A percentile compares a stretch with the other conserved stretches of the same genome.
Evolutionary conservation across 2,888 invertebrate species (phyloP).

Genomic region (Heliconius ismenius): DNA sequence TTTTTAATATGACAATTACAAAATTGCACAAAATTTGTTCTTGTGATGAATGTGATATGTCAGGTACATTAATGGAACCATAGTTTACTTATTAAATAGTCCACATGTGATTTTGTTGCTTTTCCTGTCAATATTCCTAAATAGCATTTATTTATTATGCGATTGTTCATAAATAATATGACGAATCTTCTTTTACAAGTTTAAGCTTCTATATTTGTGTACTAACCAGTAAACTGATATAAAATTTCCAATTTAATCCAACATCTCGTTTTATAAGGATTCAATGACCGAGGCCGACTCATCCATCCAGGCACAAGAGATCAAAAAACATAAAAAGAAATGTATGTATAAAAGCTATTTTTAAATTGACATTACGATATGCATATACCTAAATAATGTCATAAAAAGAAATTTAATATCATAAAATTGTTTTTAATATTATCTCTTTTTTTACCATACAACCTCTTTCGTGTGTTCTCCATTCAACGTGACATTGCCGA

Average conservation of each 20-base stretch:
- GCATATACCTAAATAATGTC: no score
- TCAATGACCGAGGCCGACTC: conserved; percentile 51
- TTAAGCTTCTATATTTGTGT: neutral
- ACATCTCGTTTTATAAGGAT: conserved; percentile 39
- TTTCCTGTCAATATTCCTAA: neutral
- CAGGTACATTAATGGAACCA: conserved; percentile 53
- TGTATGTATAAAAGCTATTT: conserved; percentile 50
- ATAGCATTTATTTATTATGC: neutral
- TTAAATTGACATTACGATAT: neutral
- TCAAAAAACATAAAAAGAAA: conserved; percentile 63
- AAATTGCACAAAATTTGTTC: conserved; percentile 50
- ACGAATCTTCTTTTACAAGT: neutral
- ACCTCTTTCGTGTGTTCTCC: no score
- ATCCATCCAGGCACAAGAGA: conserved; percentile 59
- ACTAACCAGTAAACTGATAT: neutral
- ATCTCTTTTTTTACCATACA: no score
- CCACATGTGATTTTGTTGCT: neutral
- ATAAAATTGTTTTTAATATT: no score
- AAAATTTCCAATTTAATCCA: neutral
- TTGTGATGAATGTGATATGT: conserved; percentile 68
- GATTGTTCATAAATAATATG: neutral
- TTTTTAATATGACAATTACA: conserved; percentile 51
- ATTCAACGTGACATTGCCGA: no score
- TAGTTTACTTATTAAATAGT: neutral
- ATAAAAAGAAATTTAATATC: no score